Conservation (phyloP, 2,888 invertebrate genomes). For the Xanthorhoe designata region DNA sequence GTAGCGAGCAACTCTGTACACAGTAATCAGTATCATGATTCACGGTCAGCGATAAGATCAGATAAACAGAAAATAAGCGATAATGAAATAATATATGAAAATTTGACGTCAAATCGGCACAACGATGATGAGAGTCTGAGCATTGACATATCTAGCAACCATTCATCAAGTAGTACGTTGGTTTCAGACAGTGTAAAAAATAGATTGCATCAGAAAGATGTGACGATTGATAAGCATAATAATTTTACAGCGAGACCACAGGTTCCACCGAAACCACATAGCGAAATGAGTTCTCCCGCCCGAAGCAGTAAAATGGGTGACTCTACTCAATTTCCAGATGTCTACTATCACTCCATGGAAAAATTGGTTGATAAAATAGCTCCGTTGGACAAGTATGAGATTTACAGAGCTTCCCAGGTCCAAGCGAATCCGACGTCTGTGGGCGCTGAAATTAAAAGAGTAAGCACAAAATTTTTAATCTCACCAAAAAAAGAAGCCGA, state of each 20-base stretch:
- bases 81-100: slow-evolving; percentile 75
- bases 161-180: slow-evolving; percentile 75
- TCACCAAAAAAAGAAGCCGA: slow-evolving; percentile 82
- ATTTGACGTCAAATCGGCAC: slow-evolving; percentile 58
- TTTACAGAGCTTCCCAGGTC: slow-evolving; percentile 67
- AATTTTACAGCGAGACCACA: slow-evolving; percentile 65
- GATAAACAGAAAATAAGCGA: slow-evolving; percentile 55
- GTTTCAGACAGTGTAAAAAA: slow-evolving; percentile 69
- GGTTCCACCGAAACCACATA: slow-evolving; percentile 63
- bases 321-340: slow-evolving; percentile 63
- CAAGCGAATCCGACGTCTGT: slow-evolving; percentile 70
- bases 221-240: slow-evolving; percentile 46
- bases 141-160: slow-evolving; percentile 59
- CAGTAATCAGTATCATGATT: slow-evolving; percentile 72
- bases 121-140: slow-evolving; percentile 53
- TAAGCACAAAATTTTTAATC: slow-evolving; percentile 76
- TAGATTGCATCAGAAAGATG: slow-evolving; percentile 43
- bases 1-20: slow-evolving; percentile 52
- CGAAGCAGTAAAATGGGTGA: slow-evolving; percentile 41
- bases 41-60: slow-evolving; percentile 57
- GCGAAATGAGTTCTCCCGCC: slow-evolving; percentile 52
- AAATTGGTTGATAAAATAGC: slow-evolving; percentile 67
- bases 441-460: slow-evolving; percentile 79
- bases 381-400: slow-evolving; percentile 66
- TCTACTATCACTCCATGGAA: slow-evolving; percentile 78